Conservation (phyloP, 1,140 invertebrate species). For the Chironomus striatipennis region DNA sequence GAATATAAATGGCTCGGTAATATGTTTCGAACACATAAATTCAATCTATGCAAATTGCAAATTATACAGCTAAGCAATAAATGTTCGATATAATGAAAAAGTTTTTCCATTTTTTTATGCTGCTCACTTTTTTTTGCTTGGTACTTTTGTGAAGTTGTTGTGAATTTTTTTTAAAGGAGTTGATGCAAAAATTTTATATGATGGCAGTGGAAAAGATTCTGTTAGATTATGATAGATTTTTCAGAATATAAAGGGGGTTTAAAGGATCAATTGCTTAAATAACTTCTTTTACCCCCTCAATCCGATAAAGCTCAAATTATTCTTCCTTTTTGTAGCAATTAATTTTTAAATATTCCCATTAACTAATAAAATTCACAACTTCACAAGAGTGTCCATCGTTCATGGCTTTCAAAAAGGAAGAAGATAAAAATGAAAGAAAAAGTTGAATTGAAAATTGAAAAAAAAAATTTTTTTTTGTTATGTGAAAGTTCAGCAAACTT, state of each 20-base stretch:
- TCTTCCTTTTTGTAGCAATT: too few relatives aligned
- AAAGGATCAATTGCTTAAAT: too few relatives aligned
- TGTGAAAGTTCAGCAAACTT: neutral
- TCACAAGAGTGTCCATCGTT: too few relatives aligned
- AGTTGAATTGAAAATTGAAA: conserved; percentile 6
- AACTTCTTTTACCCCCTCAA: too few relatives aligned
- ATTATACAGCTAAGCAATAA: conserved; percentile 15
- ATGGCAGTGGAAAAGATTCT: too few relatives aligned
- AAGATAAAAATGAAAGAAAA: neutral
- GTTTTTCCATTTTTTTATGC: neutral
- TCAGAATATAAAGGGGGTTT: too few relatives aligned
- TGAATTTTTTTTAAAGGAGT: neutral
- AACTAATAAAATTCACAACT: too few relatives aligned
- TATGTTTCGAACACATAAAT: conserved; percentile 13
- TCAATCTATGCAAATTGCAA: conserved; percentile 17
- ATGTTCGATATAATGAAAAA: conserved; percentile 22
- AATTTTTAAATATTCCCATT: too few relatives aligned
- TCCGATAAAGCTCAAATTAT: too few relatives aligned
- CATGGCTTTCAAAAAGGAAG: too few relatives aligned
- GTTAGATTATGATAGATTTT: too few relatives aligned
- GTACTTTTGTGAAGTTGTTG: neutral
- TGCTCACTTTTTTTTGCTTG: neutral
- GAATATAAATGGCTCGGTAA: conserved; percentile 12
- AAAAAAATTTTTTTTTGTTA: neutral
- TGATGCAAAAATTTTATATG: too few relatives aligned